phyloP scores from a whole-genome alignment of 2,888 invertebrate species.

The Neoascia interrupta region DNA sequence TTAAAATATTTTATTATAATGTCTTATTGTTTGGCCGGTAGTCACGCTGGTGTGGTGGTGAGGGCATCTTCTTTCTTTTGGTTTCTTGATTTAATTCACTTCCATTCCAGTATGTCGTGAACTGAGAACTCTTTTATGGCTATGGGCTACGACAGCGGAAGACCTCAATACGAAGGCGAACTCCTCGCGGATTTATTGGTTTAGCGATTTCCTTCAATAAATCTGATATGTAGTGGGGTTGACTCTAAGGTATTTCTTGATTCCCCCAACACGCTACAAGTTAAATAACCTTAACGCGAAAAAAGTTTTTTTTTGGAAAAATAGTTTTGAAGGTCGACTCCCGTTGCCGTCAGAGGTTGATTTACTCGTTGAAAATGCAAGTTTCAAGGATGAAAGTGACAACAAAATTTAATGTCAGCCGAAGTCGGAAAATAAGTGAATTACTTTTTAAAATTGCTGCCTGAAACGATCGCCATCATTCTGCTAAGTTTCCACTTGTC shows the following conservation, averaged over 20 bases:
- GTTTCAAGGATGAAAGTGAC: constrained; percentile 39
- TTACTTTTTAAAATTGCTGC: neutral
- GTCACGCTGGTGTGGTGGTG: neutral
- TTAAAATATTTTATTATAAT: constrained; percentile 17
- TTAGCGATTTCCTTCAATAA: constrained; percentile 30
- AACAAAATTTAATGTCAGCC: constrained; percentile 11
- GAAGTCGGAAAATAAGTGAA: neutral
- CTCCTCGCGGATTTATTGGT: constrained; percentile 12
- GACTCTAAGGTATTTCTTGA: no score
- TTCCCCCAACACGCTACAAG: no score
- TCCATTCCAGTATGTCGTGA: no score
- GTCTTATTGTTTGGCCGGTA: neutral
- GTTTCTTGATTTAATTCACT: neutral
- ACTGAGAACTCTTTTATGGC: no score
- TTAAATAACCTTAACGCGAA: no score
- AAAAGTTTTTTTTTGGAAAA: neutral
- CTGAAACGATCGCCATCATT: no score
- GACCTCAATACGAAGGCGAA: constrained; percentile 3
- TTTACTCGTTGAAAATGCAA: constrained; percentile 52
- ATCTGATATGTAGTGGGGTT: neutral
- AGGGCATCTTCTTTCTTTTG: constrained; percentile 20
- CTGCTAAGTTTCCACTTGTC: no score
- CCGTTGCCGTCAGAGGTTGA: constrained; percentile 37
- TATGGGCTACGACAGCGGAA: no score
- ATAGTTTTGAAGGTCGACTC: constrained; percentile 40